Percentiles rank a stretch among this genome's conserved stretches.
Conservation (phyloP, 2,888 invertebrate species). For the Boloria euphrosyne region DNA sequence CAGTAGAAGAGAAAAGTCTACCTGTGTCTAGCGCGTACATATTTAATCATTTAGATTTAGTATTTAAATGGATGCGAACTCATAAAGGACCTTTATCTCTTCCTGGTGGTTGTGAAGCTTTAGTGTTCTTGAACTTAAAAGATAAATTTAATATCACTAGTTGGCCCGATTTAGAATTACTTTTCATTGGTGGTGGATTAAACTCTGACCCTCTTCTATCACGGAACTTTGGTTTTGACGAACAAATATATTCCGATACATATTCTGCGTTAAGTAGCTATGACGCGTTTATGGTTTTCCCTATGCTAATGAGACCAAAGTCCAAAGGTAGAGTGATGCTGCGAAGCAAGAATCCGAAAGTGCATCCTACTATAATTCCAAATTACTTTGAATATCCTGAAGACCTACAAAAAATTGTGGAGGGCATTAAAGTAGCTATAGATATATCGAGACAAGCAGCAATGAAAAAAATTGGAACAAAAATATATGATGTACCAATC, state of each 20-base stretch:
- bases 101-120: constrained; percentile 86
- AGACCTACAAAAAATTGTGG: constrained; percentile 85
- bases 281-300: constrained; percentile 82
- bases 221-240: constrained; percentile 80
- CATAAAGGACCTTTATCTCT: constrained; percentile 83
- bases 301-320: constrained; percentile 87
- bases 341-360: constrained; percentile 86
- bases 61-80: constrained; percentile 79
- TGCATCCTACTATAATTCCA: constrained; percentile 88
- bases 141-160: constrained; percentile 78
- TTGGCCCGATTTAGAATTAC: constrained; percentile 85
- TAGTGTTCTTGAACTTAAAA: constrained; percentile 84
- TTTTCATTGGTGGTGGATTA: constrained; percentile 82
- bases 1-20: constrained; percentile 67
- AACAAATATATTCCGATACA: constrained; percentile 66
- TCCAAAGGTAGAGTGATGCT: constrained; percentile 87
- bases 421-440: constrained; percentile 83
- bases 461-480: constrained; percentile 82
- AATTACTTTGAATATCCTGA: constrained; percentile 87
- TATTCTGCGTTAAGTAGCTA: constrained; percentile 65
- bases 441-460: constrained; percentile 82
- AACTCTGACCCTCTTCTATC: constrained; percentile 72
- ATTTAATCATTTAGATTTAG: constrained; percentile 64
- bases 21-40: constrained; percentile 63
- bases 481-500: constrained; percentile 82